A percentile compares a stretch with the other conserved stretches of the same genome.
Conservation (phyloP, 2,888 invertebrate genomes). For the Carabus problematicus region DNA sequence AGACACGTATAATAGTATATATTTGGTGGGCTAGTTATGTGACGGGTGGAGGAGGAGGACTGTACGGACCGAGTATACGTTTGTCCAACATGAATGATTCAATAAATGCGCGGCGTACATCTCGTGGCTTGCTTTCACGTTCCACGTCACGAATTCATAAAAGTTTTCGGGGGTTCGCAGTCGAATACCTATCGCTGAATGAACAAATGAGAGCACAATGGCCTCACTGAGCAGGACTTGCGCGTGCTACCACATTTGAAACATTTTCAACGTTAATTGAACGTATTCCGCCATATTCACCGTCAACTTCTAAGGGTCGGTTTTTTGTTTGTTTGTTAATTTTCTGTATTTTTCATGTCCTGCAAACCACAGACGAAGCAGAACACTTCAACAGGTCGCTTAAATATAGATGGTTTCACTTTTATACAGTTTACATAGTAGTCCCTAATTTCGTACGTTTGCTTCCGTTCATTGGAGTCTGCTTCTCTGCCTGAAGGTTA, state of each 20-base stretch:
- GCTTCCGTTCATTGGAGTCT: too few relatives aligned
- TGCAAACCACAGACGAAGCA: neutral
- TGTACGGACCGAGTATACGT: conserved; percentile 23
- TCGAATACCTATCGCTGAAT: conserved; percentile 1
- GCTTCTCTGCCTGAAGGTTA: too few relatives aligned
- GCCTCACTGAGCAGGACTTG: neutral
- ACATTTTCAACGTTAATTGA: conserved; percentile 35
- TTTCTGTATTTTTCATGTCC: conserved; percentile 29
- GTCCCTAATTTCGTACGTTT: too few relatives aligned
- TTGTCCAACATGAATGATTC: conserved; percentile 36
- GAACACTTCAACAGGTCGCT: conserved; percentile 33
- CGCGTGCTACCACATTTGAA: conserved; percentile 30
- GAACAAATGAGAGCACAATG: conserved; percentile 15
- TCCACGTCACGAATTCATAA: conserved; percentile 18
- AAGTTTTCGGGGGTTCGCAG: conserved; percentile 17
- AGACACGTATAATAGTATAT: neutral
- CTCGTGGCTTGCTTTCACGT: conserved; percentile 8
- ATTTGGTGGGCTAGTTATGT: conserved; percentile 8
- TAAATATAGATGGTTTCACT: conserved; percentile 28
- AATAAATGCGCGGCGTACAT: conserved; percentile 22
- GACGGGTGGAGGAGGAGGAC: conserved; percentile 8
- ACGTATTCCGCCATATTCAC: conserved; percentile 15
- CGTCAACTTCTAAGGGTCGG: conserved; percentile 8
- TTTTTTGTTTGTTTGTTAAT: conserved; percentile 11
- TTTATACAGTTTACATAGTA: neutral